Evolutionary conservation across 2,113 vertebrate genomes (phyloP).

Genomic region (Nematolebias whitei): DNA sequence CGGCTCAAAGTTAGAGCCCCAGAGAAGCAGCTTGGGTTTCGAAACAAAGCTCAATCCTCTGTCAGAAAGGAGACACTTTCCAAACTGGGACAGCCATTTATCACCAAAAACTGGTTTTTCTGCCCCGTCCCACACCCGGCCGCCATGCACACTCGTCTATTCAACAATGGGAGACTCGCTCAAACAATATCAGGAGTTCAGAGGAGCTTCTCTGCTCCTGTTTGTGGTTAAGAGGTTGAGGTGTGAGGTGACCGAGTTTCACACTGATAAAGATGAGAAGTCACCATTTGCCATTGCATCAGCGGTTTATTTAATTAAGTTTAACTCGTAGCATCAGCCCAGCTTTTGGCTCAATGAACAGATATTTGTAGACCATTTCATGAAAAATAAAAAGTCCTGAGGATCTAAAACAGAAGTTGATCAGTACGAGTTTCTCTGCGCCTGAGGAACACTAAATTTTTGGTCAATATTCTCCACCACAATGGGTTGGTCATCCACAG

Average conservation of each 20-base stretch:
- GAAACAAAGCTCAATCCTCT: conserved; percentile 72
- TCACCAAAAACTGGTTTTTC: conserved; percentile 71
- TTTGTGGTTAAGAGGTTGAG: conserved; percentile 23
- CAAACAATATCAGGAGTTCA: neutral
- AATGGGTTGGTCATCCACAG: no score
- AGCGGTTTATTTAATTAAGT: conserved; percentile 19
- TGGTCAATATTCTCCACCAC: no score
- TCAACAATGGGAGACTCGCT: conserved; percentile 2
- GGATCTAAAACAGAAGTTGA: no score
- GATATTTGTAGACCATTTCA: no score
- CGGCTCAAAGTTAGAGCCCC: conserved; percentile 50
- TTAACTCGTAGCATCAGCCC: conserved; percentile 16
- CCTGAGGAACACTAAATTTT: no score
- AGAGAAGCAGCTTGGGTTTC: conserved; percentile 64
- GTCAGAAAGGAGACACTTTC: conserved; percentile 75
- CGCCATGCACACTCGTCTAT: no score
- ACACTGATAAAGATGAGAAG: conserved; percentile 39
- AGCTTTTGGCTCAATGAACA: no score
- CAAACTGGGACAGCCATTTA: conserved; percentile 60
- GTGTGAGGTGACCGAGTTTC: conserved; percentile 63
- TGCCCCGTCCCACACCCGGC: conserved; percentile 49
- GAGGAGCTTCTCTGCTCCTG: neutral
- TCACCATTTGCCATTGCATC: neutral
- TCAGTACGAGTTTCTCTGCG: no score
- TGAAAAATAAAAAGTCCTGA: no score